Percentiles rank a stretch among this genome's conserved stretches.
Conservation (phyloP, 2,113 vertebrate genomes). For the Fukomys damarensis region DNA sequence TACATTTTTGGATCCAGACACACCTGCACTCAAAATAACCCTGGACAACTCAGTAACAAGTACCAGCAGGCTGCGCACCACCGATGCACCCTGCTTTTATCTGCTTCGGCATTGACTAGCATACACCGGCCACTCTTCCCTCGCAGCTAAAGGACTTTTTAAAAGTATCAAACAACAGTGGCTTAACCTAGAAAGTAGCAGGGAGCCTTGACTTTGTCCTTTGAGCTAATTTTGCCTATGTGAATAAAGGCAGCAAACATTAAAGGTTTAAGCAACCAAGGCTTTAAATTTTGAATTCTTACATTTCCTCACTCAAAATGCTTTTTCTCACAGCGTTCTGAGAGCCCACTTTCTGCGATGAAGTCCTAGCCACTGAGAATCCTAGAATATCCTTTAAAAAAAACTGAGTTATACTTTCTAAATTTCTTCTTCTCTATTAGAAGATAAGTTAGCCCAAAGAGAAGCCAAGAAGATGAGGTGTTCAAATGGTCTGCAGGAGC, state of each 20-base stretch:
- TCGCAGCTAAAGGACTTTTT: background rate
- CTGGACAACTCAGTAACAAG: background rate
- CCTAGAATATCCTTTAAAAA: background rate
- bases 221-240: background rate
- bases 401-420: background rate
- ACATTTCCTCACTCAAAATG: background rate
- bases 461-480: background rate
- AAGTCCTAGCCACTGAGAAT: background rate
- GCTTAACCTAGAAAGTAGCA: slow-evolving; percentile 38
- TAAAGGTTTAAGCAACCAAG: background rate
- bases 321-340: background rate
- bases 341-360: background rate
- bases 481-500: background rate
- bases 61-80: background rate
- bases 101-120: background rate
- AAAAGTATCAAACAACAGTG: slow-evolving; percentile 20
- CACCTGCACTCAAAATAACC: background rate
- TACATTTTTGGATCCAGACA: background rate
- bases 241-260: background rate
- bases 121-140: background rate
- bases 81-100: background rate
- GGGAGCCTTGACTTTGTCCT: background rate
- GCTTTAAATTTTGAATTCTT: background rate
- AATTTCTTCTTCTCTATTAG: background rate
- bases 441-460: background rate